Percentiles rank a stretch among this genome's conserved stretches.
Evolutionary conservation across 2,113 vertebrate genomes (phyloP).

Genomic region (Sinocyclocheilus anshuiensis): DNA sequence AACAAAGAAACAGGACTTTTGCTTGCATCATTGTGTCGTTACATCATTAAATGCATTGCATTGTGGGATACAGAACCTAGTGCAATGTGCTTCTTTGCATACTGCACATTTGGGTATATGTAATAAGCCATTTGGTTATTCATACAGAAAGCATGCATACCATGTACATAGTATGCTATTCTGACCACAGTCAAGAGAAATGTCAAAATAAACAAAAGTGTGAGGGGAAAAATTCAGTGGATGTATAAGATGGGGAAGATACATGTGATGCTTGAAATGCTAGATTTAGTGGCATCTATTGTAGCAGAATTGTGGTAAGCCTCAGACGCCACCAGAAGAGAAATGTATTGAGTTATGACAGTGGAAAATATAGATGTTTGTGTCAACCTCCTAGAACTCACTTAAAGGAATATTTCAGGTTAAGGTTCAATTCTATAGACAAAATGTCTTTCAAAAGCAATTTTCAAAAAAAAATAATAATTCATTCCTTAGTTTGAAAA

Average conservation of each 20-base stretch:
- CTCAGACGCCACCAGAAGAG: constrained; percentile 31
- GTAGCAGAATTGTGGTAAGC: constrained; percentile 14
- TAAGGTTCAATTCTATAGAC: background rate
- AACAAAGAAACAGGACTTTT: background rate
- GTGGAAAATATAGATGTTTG: constrained; percentile 44
- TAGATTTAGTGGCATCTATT: constrained; percentile 43
- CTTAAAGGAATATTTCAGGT: background rate
- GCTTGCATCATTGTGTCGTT: background rate
- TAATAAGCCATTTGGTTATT: background rate
- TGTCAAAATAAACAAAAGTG: background rate
- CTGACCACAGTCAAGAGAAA: background rate
- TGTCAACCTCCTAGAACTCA: constrained; percentile 22
- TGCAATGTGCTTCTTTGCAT: background rate
- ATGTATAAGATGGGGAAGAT: background rate
- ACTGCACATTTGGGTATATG: background rate
- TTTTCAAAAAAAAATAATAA: background rate
- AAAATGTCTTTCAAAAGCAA: background rate
- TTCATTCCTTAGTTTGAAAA: background rate
- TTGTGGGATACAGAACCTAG: background rate
- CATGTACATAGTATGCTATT: background rate
- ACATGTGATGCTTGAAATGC: constrained; percentile 3
- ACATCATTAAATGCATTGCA: background rate
- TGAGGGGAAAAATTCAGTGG: background rate
- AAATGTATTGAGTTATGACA: constrained; percentile 43
- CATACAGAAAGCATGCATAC: background rate